Percentiles rank a stretch among this genome's conserved stretches.
phyloP scores from a whole-genome alignment of 92 coral and sea anemone species.

The Palythoa grandiflora region DNA sequence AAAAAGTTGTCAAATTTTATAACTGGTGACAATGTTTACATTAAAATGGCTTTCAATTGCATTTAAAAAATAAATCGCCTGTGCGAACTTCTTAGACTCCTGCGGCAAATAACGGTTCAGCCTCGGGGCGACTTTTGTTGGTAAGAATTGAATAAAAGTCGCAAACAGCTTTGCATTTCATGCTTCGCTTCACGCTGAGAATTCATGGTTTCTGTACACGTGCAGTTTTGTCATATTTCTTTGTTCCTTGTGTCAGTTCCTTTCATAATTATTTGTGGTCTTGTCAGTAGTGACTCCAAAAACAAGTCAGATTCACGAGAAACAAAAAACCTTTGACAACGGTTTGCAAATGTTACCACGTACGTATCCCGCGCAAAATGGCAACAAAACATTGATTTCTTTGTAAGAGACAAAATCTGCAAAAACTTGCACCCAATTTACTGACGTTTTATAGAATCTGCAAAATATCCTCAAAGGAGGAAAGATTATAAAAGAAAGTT shows the following conservation, averaged over 20 bases:
- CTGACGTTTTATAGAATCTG: not conserved
- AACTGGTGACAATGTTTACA: conserved; percentile 31
- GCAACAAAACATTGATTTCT: not conserved
- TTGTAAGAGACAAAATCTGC: not conserved
- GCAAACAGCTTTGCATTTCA: conserved; percentile 8
- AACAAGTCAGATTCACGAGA: conserved; percentile 21
- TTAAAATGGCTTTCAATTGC: conserved; percentile 14
- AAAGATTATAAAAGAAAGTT: not conserved
- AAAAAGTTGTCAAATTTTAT: conserved; percentile 36
- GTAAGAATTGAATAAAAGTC: not conserved
- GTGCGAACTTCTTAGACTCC: not conserved
- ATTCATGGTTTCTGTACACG: conserved; percentile 38
- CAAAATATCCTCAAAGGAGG: not conserved
- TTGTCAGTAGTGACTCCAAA: conserved; percentile 4
- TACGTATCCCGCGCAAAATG: not conserved
- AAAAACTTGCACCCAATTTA: not conserved
- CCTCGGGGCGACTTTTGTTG: not conserved
- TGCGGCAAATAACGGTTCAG: not conserved
- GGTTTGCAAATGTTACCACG: not conserved
- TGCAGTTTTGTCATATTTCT: conserved; percentile 19
- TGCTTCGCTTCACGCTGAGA: conserved; percentile 28
- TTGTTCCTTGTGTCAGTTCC: conserved; percentile 37
- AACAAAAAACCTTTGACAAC: conserved; percentile 17
- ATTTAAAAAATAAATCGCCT: not conserved
- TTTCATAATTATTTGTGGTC: conserved; percentile 30